A percentile compares a stretch with the other conserved stretches of the same genome.
Conservation (phyloP, 2,113 vertebrate species). For the Myiozetetes cayanensis region DNA sequence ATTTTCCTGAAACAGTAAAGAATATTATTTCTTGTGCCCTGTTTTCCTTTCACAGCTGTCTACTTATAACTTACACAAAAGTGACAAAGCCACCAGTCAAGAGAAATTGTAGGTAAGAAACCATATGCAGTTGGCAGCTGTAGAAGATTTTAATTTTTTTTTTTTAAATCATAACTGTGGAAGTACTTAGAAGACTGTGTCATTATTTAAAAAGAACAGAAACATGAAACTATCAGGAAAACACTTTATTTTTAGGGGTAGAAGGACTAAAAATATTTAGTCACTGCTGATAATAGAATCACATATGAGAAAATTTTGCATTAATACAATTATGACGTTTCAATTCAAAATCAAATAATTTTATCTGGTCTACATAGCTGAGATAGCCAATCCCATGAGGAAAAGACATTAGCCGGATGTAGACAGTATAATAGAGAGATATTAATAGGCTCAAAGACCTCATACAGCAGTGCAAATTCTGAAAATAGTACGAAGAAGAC, state of each 20-base stretch:
- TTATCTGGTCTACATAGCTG: neutral
- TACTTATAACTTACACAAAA: neutral
- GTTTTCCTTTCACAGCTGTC: neutral
- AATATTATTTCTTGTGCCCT: neutral
- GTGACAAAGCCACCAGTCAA: neutral
- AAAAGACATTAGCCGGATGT: neutral
- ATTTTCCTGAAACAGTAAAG: neutral
- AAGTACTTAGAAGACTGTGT: neutral
- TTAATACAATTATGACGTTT: neutral
- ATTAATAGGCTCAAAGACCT: neutral
- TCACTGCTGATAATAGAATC: neutral
- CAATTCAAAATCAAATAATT: neutral
- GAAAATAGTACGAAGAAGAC: neutral
- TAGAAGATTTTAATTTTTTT: neutral
- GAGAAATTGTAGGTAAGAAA: constrained; percentile 1
- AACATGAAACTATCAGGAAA: neutral
- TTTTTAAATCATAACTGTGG: neutral
- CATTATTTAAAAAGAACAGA: neutral
- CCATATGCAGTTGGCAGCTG: neutral
- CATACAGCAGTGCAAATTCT: neutral
- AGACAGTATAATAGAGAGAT: neutral
- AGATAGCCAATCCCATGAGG: neutral
- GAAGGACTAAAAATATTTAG: neutral
- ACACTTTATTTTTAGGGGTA: neutral
- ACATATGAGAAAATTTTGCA: neutral